phyloP scores from a whole-genome alignment of 2,113 vertebrate species.

The Siniperca knerii region DNA sequence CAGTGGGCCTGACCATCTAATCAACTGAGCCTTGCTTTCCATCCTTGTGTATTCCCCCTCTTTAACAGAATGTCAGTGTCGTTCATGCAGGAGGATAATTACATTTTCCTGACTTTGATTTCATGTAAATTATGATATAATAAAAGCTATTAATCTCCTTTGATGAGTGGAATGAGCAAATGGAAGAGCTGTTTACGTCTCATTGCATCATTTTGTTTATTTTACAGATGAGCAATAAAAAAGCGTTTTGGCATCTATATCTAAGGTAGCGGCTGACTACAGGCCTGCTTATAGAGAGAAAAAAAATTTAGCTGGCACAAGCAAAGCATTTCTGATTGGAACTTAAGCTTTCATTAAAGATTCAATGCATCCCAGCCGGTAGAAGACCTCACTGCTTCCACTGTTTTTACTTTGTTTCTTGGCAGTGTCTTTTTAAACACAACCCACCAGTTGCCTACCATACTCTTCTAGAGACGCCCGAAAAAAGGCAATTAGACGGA shows the following conservation, averaged over 20 bases:
- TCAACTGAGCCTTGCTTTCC: neutral
- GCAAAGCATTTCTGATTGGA: slow-evolving; percentile 39
- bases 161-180: slow-evolving; percentile 21
- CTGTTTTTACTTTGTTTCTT: slow-evolving; percentile 27
- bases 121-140: slow-evolving; percentile 11
- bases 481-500: slow-evolving; percentile 26
- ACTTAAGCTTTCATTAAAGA: slow-evolving; percentile 50
- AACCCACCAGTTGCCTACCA: slow-evolving; percentile 7
- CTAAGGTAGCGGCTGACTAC: slow-evolving; percentile 11
- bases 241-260: slow-evolving; percentile 29
- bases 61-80: neutral
- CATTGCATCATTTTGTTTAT: slow-evolving; percentile 49
- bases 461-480: neutral
- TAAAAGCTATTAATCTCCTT: slow-evolving; percentile 5
- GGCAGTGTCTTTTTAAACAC: slow-evolving; percentile 28
- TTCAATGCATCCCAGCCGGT: slow-evolving; percentile 12
- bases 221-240: slow-evolving; percentile 30
- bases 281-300: slow-evolving; percentile 30
- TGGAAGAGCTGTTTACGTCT: slow-evolving; percentile 12
- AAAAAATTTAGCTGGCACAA: slow-evolving; percentile 46
- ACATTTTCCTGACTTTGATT: slow-evolving; percentile 20
- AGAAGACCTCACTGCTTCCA: slow-evolving; percentile 22
- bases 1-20: neutral
- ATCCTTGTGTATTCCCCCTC: neutral
- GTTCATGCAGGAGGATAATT: slow-evolving; percentile 12